Evolutionary conservation across 2,113 vertebrate genomes (phyloP).

Genomic region (Macaca mulatta): DNA sequence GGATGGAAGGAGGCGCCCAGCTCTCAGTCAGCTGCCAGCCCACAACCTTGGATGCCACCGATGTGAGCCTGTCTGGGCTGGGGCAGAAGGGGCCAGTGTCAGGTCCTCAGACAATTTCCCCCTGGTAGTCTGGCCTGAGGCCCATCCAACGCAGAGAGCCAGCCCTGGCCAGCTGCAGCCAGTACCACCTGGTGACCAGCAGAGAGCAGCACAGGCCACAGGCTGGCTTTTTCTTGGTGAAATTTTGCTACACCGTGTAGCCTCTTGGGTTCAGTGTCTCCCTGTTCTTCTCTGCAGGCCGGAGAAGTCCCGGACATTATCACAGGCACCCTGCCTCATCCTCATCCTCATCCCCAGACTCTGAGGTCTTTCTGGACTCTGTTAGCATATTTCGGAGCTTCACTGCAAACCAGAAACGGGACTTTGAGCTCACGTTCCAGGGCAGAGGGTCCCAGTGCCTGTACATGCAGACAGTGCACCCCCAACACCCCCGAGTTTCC

Average conservation of each 20-base stretch:
- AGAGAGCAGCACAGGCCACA: constrained; percentile 61
- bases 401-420: not conserved
- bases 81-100: not conserved
- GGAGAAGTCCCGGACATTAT: not conserved
- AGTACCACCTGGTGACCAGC: constrained; percentile 16
- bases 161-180: not conserved
- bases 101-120: accelerated
- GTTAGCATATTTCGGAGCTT: not conserved
- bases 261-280: not conserved
- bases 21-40: not conserved
- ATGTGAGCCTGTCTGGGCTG: not conserved
- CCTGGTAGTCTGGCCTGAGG: not conserved
- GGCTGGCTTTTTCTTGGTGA: not conserved
- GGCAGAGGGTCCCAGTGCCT: accelerated
- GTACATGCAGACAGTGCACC: too few species aligned
- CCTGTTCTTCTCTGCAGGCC: not conserved
- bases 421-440: not conserved
- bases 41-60: accelerated
- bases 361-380: not conserved
- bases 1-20: not conserved
- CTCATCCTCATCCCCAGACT: accelerated
- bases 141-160: accelerated
- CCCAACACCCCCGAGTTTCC: not conserved
- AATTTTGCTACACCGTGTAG: not conserved
- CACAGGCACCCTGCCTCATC: accelerated